Evolutionary conservation across 2,888 invertebrate species (phyloP).

Genomic region (Gastrophysa polygoni): DNA sequence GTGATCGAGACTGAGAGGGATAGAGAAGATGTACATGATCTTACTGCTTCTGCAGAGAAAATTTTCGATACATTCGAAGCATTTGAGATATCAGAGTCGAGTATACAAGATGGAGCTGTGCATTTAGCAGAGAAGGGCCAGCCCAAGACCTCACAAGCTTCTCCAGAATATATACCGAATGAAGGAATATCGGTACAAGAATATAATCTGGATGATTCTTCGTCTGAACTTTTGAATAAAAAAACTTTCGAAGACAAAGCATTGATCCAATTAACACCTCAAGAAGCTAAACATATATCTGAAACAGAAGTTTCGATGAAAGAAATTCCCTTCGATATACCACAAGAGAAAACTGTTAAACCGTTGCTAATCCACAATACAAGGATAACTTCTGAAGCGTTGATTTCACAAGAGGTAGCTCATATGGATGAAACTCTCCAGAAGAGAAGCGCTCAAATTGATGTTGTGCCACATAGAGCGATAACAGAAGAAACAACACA

Average conservation of each 20-base stretch:
- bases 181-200: slow-evolving; percentile 62
- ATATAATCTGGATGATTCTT: slow-evolving; percentile 50
- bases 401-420: slow-evolving; percentile 26
- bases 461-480: slow-evolving; percentile 57
- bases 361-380: slow-evolving; percentile 34
- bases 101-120: slow-evolving; percentile 60
- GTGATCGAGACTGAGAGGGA: slow-evolving; percentile 59
- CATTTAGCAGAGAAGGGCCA: slow-evolving; percentile 58
- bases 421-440: slow-evolving; percentile 28
- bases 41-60: slow-evolving; percentile 46
- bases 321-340: slow-evolving; percentile 61
- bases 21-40: slow-evolving; percentile 43
- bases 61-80: slow-evolving; percentile 59
- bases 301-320: slow-evolving; percentile 67
- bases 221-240: slow-evolving; percentile 52
- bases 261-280: slow-evolving; percentile 61
- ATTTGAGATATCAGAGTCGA: slow-evolving; percentile 64
- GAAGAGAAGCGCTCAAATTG: slow-evolving; percentile 41
- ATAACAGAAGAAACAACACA: slow-evolving; percentile 50
- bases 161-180: slow-evolving; percentile 54
- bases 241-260: slow-evolving; percentile 45
- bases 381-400: slow-evolving; percentile 35
- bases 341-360: slow-evolving; percentile 25
- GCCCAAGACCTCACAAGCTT: slow-evolving; percentile 57
- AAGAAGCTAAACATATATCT: slow-evolving; percentile 70